Percentiles rank a stretch among this genome's conserved stretches.
Conservation (phyloP, 2,113 vertebrate species). For the Neoarius graeffei region DNA sequence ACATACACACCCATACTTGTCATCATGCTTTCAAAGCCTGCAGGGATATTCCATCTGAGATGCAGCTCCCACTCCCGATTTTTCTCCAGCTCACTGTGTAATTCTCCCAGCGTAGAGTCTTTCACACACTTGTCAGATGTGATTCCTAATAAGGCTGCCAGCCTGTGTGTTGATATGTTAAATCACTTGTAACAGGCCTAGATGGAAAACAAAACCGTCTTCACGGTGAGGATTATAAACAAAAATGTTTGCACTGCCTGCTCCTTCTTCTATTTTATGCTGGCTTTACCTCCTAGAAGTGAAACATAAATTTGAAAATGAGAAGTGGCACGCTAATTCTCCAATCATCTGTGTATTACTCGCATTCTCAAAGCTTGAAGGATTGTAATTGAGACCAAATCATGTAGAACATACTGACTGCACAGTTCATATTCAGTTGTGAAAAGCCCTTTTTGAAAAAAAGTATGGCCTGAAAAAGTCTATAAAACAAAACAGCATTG, state of each 20-base stretch:
- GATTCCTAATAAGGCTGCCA: conserved; percentile 33
- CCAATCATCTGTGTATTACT: conserved; percentile 26
- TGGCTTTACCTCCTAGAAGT: background rate
- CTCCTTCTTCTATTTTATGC: background rate
- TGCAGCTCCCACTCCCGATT: background rate
- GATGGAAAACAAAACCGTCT: conserved; percentile 32
- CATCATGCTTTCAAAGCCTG: conserved; percentile 20
- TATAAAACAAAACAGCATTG: background rate
- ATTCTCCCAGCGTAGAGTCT: conserved; percentile 3
- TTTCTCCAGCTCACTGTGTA: background rate
- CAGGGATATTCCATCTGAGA: conserved; percentile 9
- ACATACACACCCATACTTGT: conserved; percentile 1
- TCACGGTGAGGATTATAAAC: conserved; percentile 28
- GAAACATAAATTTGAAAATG: conserved; percentile 22
- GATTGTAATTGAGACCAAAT: conserved; percentile 9
- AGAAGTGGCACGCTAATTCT: conserved; percentile 29
- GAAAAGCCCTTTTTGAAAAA: background rate
- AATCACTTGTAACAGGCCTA: conserved; percentile 35
- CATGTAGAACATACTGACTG: conserved; percentile 15
- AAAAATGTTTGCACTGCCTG: conserved; percentile 15
- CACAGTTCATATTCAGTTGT: background rate
- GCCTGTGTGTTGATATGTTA: conserved; percentile 35
- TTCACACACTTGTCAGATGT: conserved; percentile 32
- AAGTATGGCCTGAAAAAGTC: background rate
- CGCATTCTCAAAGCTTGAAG: background rate